Percentiles rank a stretch among this genome's conserved stretches.
These are phyloP conservation scores for Cherax quadricarinatus DNA, from an alignment of 1,140 invertebrate species.

Conservation along the genomic window DNA sequence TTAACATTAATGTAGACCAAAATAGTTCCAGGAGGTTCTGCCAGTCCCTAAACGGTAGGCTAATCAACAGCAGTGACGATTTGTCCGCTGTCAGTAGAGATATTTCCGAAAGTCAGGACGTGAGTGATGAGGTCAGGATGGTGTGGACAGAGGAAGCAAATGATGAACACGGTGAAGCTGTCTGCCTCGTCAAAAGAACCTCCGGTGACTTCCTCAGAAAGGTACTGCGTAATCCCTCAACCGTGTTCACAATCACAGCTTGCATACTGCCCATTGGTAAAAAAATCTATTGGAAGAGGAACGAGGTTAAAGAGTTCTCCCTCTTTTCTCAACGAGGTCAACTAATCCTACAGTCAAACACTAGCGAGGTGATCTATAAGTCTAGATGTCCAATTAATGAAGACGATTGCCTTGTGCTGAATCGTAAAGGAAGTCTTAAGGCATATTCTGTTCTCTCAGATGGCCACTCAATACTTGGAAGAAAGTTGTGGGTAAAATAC, in stretches of 20 bases:
- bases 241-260: neutral
- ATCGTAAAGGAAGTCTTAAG: neutral
- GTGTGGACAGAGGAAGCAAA: neutral
- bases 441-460: neutral
- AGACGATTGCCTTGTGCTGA: neutral
- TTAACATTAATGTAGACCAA: neutral
- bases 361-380: neutral
- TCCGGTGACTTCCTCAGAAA: neutral
- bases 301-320: neutral
- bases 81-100: neutral
- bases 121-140: neutral
- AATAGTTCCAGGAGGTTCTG: neutral
- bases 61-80: constrained; percentile 1
- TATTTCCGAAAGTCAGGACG: neutral
- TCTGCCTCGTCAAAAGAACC: neutral
- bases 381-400: neutral
- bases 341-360: constrained; percentile 1
- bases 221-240: neutral
- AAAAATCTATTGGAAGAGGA: neutral
- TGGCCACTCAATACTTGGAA: neutral
- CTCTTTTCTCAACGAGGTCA: neutral
- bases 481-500: neutral
- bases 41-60: neutral
- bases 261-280: neutral
- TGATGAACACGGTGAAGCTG: neutral